A percentile compares a stretch with the other conserved stretches of the same genome.
Evolutionary conservation across 2,113 vertebrate species (phyloP).

Genomic region (Dascyllus trimaculatus): DNA sequence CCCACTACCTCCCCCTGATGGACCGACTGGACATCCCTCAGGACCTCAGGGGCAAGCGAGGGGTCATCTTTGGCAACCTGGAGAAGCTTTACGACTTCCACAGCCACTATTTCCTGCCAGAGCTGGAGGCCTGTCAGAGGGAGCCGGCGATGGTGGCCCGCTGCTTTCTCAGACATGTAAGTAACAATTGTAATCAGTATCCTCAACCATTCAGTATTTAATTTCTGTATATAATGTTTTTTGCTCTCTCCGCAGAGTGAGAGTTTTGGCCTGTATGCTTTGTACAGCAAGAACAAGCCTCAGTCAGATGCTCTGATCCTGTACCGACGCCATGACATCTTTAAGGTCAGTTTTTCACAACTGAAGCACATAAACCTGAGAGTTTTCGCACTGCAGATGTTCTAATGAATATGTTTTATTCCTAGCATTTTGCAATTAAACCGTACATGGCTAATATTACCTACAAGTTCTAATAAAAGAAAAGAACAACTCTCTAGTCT

Average conservation of each 20-base stretch:
- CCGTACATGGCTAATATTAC: background rate
- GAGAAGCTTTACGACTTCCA: conserved; percentile 87
- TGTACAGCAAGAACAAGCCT: conserved; percentile 88
- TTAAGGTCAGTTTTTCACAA: conserved; percentile 75
- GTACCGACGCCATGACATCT: conserved; percentile 83
- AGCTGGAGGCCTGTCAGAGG: conserved; percentile 82
- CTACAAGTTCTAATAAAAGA: no score
- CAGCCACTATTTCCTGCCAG: conserved; percentile 83
- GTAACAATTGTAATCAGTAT: conserved; percentile 14
- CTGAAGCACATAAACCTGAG: background rate
- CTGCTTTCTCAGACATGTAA: conserved; percentile 86
- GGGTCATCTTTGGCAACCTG: conserved; percentile 86
- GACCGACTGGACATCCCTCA: conserved; percentile 84
- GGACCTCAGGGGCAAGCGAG: conserved; percentile 84
- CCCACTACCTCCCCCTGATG: conserved; percentile 85
- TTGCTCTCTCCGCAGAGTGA: conserved; percentile 73
- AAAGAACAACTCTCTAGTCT: no score
- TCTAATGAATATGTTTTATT: no score
- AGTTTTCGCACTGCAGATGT: no score
- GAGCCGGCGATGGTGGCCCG: conserved; percentile 81
- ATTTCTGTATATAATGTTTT: background rate
- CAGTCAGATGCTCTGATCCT: conserved; percentile 84
- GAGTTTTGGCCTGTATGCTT: conserved; percentile 84
- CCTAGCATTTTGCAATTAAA: background rate
- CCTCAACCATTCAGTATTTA: background rate